Percentiles rank a stretch among this genome's conserved stretches.
phyloP scores from a whole-genome alignment of 2,888 invertebrate genomes.

The Automeris io region DNA sequence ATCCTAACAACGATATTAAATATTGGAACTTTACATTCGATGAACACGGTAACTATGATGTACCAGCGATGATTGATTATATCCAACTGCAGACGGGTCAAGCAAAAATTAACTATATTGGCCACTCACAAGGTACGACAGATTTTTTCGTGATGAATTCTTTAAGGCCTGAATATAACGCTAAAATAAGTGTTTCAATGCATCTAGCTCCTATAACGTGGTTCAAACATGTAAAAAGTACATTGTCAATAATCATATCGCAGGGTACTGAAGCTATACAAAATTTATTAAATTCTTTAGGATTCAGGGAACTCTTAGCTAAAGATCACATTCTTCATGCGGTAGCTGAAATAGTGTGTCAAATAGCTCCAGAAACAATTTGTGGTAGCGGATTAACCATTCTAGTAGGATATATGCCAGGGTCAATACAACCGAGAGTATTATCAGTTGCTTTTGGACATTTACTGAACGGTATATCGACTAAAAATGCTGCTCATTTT shows the following conservation, averaged over 20 bases:
- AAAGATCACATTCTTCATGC: constrained; percentile 57
- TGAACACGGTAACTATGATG: constrained; percentile 82
- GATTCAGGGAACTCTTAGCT: constrained; percentile 80
- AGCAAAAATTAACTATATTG: constrained; percentile 78
- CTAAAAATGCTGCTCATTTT: constrained; percentile 64
- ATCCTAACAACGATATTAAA: constrained; percentile 45
- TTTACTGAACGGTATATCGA: constrained; percentile 72
- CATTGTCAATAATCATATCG: constrained; percentile 29
- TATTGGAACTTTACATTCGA: constrained; percentile 80
- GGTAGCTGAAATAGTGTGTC: constrained; percentile 46
- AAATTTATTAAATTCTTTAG: constrained; percentile 48
- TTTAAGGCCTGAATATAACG: constrained; percentile 74
- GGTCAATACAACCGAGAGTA: constrained; percentile 70
- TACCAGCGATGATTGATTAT: constrained; percentile 78
- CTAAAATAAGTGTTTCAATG: constrained; percentile 71
- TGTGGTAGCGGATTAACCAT: constrained; percentile 77
- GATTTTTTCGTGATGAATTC: constrained; percentile 74
- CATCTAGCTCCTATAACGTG: constrained; percentile 68
- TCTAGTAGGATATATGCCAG: constrained; percentile 73
- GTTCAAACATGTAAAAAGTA: constrained; percentile 60
- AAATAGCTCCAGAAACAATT: constrained; percentile 53
- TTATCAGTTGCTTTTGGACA: constrained; percentile 73
- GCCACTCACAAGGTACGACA: constrained; percentile 84
- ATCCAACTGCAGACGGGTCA: constrained; percentile 59
- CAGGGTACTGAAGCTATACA: constrained; percentile 27